Percentiles rank a stretch among this genome's conserved stretches.
These are phyloP conservation scores for Callorhinus ursinus DNA, from an alignment of 2,113 vertebrate species.

Conservation along the genomic window DNA sequence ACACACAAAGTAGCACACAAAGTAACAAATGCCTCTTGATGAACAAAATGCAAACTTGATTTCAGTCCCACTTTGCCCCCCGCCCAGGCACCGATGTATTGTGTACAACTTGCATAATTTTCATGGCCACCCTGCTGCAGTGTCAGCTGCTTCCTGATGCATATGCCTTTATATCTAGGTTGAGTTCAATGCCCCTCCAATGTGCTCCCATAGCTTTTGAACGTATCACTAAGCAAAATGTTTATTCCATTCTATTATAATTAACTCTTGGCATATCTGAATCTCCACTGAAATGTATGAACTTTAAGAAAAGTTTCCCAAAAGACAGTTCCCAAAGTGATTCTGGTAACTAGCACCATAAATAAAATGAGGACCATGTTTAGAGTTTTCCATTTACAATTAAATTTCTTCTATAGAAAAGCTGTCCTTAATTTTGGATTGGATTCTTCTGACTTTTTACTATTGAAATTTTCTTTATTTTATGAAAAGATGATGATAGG, in stretches of 20 bases:
- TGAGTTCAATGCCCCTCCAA: background rate
- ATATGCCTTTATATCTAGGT: background rate
- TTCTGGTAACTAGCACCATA: background rate
- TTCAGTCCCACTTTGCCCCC: too few relatives aligned
- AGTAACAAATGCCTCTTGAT: background rate
- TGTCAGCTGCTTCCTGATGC: background rate
- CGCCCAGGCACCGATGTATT: too few relatives aligned
- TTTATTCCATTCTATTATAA: background rate
- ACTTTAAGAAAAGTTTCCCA: background rate
- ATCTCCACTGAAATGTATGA: background rate
- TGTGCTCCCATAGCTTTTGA: background rate
- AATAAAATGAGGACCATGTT: background rate
- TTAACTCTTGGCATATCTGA: background rate
- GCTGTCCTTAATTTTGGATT: background rate
- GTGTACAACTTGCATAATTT: background rate
- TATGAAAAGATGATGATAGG: background rate
- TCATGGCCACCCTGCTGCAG: background rate
- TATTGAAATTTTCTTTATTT: background rate
- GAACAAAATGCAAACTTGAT: background rate
- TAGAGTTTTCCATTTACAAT: background rate
- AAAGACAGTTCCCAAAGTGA: background rate
- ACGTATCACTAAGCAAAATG: background rate
- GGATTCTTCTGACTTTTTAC: constrained; percentile 6
- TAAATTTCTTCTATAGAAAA: background rate
- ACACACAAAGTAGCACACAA: background rate